Evolutionary conservation across 2,113 vertebrate species (phyloP), one percentile per base, ranked within the genome.

Genomic region (Gallinago undulata): DNA sequence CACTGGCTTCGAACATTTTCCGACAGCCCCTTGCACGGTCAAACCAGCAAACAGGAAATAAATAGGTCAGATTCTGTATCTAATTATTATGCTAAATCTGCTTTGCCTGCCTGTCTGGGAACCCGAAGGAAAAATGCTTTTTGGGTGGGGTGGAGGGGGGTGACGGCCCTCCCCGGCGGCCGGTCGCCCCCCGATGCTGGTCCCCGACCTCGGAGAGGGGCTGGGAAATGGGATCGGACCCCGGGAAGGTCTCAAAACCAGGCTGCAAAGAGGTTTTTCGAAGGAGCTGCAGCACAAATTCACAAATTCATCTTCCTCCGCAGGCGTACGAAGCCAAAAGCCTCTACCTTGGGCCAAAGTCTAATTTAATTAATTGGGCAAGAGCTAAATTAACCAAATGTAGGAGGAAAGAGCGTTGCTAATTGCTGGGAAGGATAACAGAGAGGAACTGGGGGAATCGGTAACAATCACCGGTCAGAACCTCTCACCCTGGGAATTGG

Each of bases 21-120:
- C 95, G 83, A 95, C 94, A 95, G 90, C 92, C 93, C 93, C 96
- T 96, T 67, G 94, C 89, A 93, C 88, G 90, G 95, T 93, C 94
- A 95, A 59, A 92, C 73, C 93, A 84, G 95, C 94, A 95, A 95
- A 96, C 87, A 96, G 96, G 95, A 96, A 95, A 96, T 91, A 97
- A 96, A 97, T 96, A 94, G 96, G 94, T 96, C 93, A 91, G 93
- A 93, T 96, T 93, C 97, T 96, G 95, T 94, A 94, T 94, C 96
- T 94, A 94, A 96, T 97, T 97, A 97, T 95, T 92, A 84, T 95
- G 87, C 94, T 96, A 93, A 95, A 96, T 97, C 93, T 94, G 95
- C 96, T 95, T 70, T 72, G 96, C 96, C 85, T 89, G 91, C 84
- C 47, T 7, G 84, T 66, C 95, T 92, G 95, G 94, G 94, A 91